Evolutionary conservation across 2,113 vertebrate genomes (phyloP).

Genomic region (Cnemophilus loriae): DNA sequence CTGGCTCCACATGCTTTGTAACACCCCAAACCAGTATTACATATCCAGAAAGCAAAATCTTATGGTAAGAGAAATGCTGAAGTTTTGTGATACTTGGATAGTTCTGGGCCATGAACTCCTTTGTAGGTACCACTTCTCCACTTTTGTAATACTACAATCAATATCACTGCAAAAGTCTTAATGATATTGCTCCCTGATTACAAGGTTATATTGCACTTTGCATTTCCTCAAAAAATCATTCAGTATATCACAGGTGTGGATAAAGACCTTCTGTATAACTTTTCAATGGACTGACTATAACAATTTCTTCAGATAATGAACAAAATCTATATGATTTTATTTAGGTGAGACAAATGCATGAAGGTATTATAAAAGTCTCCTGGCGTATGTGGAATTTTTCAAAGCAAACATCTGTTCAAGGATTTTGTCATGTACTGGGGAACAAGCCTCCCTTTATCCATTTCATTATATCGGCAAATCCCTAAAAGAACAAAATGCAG

Average conservation of each 20-base stretch:
- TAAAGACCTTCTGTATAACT: background rate
- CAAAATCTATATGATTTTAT: background rate
- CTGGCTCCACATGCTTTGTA: background rate
- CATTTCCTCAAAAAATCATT: background rate
- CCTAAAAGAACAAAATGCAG: background rate
- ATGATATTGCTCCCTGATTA: background rate
- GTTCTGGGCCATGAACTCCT: background rate
- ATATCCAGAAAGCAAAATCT: background rate
- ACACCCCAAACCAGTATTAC: background rate
- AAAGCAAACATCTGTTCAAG: background rate
- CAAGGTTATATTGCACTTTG: background rate
- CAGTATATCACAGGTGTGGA: background rate
- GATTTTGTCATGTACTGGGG: background rate
- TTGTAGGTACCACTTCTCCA: background rate
- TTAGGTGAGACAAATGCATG: background rate
- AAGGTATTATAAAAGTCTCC: background rate
- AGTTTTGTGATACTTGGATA: background rate
- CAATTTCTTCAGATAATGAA: background rate
- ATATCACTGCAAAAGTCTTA: background rate
- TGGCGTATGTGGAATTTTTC: background rate
- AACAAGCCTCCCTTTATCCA: background rate
- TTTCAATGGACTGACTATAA: background rate
- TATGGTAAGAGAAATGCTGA: background rate
- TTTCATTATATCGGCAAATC: background rate
- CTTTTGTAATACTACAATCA: background rate